Conservation (phyloP, 2,888 invertebrate species). For the Dolichopus griseipennis region DNA sequence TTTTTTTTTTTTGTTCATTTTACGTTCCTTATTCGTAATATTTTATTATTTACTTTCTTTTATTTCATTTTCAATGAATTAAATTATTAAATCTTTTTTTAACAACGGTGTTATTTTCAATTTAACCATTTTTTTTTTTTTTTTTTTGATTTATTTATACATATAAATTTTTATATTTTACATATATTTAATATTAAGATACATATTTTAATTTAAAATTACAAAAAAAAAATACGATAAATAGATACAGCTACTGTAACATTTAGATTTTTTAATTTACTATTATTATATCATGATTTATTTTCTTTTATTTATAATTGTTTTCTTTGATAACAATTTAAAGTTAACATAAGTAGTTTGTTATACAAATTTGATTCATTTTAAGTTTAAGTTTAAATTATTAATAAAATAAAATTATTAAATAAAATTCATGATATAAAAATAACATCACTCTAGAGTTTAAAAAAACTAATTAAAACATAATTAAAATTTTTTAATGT, state of each 20-base stretch:
- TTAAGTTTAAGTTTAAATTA: too few relatives aligned
- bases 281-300: neutral
- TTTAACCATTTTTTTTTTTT: neutral
- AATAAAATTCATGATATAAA: too few relatives aligned
- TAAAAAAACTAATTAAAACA: too few relatives aligned
- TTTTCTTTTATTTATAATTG: neutral
- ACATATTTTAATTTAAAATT: neutral
- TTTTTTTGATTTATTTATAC: neutral
- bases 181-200: neutral
- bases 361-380: too few relatives aligned
- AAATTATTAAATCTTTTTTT: neutral
- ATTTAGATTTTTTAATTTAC: neutral
- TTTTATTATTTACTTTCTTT: neutral
- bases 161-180: neutral
- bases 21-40: neutral
- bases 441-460: too few relatives aligned
- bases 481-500: too few relatives aligned
- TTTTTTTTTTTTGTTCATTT: neutral
- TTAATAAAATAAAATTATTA: too few relatives aligned
- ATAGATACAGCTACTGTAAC: conserved; percentile 2
- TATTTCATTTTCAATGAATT: neutral
- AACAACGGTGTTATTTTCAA: neutral
- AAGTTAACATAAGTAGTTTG: too few relatives aligned
- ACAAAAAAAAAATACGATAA: neutral
- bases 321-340: too few relatives aligned